Evolutionary conservation across 37 sponge, comb jelly and placozoan species (phyloP).

Genomic region (Tethya wilhelma): DNA sequence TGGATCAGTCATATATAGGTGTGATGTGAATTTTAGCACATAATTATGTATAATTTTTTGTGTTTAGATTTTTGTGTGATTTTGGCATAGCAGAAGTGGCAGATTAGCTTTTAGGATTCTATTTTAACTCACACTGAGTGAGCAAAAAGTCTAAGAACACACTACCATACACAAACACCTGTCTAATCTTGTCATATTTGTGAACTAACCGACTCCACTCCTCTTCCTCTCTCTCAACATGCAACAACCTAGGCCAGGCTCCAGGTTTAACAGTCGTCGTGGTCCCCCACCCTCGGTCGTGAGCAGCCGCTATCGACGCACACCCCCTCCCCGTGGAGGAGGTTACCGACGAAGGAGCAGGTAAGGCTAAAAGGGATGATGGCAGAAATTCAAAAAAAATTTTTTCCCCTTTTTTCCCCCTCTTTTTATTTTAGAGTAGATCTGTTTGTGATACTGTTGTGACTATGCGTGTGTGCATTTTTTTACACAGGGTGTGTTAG

Average conservation of each 20-base stretch:
- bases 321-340: conserved; percentile 29
- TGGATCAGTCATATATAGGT: not conserved
- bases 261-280: not conserved
- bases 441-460: not conserved
- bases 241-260: not conserved
- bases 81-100: too few species aligned
- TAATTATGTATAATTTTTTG: too few species aligned
- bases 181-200: too few species aligned
- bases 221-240: too few species aligned
- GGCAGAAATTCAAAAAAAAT: not conserved
- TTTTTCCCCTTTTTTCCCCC: too few species aligned
- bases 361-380: not conserved
- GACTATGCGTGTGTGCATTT: not conserved
- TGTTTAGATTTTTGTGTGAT: too few species aligned
- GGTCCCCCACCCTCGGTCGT: conserved; percentile 36
- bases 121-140: too few species aligned
- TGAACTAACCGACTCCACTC: too few species aligned
- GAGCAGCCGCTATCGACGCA: conserved; percentile 24
- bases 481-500: too few species aligned
- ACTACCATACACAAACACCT: too few species aligned
- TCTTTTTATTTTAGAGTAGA: not conserved
- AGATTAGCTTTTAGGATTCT: too few species aligned
- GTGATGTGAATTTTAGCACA: not conserved
- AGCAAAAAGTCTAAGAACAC: too few species aligned
- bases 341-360: conserved; percentile 41